These are phyloP conservation scores for Microcebus murinus DNA, from an alignment of 2,113 vertebrate species.

Conservation along the genomic window DNA sequence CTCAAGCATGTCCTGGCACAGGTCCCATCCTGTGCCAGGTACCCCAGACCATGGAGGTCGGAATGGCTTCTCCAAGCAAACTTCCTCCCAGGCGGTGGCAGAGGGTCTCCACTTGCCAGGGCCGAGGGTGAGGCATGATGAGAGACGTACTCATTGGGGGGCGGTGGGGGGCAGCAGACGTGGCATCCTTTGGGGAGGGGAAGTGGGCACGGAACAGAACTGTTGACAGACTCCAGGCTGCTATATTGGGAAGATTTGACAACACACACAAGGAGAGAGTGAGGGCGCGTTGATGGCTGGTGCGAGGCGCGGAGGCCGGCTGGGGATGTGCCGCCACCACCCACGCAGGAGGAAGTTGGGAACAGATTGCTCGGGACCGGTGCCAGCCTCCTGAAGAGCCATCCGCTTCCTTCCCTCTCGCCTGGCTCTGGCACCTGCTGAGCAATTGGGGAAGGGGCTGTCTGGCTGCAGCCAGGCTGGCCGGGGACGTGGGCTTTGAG, in stretches of 20 bases:
- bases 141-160: background rate
- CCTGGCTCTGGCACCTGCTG: conserved; percentile 57
- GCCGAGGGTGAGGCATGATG: background rate
- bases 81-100: background rate
- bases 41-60: background rate
- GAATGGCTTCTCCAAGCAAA: background rate
- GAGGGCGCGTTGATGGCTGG: conserved; percentile 78
- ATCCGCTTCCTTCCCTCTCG: conserved; percentile 48
- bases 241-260: conserved; percentile 82
- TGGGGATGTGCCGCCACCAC: conserved; percentile 71
- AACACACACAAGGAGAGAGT: conserved; percentile 81
- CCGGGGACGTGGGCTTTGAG: background rate
- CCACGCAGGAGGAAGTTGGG: conserved; percentile 77
- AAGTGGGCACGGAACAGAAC: conserved; percentile 72
- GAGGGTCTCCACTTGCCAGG: background rate
- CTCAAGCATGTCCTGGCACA: background rate
- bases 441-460: conserved; percentile 51
- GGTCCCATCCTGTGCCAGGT: background rate
- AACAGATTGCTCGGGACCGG: conserved; percentile 75
- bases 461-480: background rate
- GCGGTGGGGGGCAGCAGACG: background rate
- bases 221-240: conserved; percentile 82
- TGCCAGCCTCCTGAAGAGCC: conserved; percentile 74
- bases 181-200: conserved; percentile 52
- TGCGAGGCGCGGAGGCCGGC: conserved; percentile 74